A percentile compares a stretch with the other conserved stretches of the same genome.
Conservation (phyloP, 2,797 vertebrate genomes). For the Thalassophryne amazonica region DNA sequence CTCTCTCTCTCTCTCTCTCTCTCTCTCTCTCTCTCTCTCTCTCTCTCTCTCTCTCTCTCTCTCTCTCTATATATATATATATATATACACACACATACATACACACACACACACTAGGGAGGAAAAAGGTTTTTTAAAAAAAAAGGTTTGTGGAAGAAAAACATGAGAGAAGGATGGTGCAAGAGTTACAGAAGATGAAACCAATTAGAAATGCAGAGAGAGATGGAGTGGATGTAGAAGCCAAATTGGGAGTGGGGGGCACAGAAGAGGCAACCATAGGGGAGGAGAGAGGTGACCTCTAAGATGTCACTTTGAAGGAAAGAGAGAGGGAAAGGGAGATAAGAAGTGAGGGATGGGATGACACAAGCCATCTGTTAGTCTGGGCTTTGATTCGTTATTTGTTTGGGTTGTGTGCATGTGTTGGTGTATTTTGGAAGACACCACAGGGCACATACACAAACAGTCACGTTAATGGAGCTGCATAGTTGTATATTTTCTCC, state of each 20-base stretch:
- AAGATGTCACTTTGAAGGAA: constrained; percentile 49
- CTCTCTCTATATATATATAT: no score
- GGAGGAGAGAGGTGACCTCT: constrained; percentile 56
- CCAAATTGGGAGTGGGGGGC: constrained; percentile 16
- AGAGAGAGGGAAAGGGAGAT: constrained; percentile 44
- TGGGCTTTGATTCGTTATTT: constrained; percentile 51
- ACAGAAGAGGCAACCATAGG: constrained; percentile 14
- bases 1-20: no score
- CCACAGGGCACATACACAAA: constrained; percentile 11
- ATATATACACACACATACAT: no score
- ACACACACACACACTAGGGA: no score
- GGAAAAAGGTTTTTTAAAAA: no score
- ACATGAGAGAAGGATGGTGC: background rate
- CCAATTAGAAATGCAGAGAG: constrained; percentile 8
- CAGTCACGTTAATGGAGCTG: constrained; percentile 10
- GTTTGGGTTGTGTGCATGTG: constrained; percentile 49
- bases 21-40: no score
- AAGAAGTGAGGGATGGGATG: constrained; percentile 40
- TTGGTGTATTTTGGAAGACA: constrained; percentile 45
- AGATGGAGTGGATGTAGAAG: background rate
- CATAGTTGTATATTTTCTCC: constrained; percentile 17
- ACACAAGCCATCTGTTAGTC: constrained; percentile 69
- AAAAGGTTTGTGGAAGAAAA: constrained; percentile 1
- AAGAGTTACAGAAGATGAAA: background rate
- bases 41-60: no score